phyloP scores from a whole-genome alignment of 2,113 vertebrate genomes.

The Elephas maximus region DNA sequence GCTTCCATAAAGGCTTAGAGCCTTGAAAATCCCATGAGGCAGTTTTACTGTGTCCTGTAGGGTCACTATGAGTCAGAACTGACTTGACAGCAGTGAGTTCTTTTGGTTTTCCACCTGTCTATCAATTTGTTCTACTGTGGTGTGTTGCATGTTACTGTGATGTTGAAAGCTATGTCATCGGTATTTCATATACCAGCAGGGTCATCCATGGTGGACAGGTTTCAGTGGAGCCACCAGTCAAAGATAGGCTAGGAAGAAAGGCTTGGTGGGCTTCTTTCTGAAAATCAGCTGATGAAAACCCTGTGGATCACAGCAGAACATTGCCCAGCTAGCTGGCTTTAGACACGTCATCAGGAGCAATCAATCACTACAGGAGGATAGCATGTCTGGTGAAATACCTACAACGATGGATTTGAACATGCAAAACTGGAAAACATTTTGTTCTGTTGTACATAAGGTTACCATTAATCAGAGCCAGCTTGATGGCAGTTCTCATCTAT shows the following conservation, averaged over 20 bases:
- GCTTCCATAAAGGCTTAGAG: too few relatives aligned
- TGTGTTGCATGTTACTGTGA: neutral
- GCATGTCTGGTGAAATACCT: neutral
- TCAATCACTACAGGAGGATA: neutral
- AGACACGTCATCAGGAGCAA: neutral
- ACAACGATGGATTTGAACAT: neutral
- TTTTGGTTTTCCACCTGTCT: neutral
- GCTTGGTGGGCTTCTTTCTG: neutral
- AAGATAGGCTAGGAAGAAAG: neutral
- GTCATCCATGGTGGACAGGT: neutral
- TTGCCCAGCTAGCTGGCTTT: neutral
- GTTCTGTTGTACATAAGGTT: neutral
- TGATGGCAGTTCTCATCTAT: neutral
- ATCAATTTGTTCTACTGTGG: too few relatives aligned
- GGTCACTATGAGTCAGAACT: too few relatives aligned
- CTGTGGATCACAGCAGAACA: neutral
- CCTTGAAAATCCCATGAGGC: too few relatives aligned
- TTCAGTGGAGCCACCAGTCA: neutral
- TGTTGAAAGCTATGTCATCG: neutral
- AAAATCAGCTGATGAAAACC: neutral
- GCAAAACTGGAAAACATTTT: neutral
- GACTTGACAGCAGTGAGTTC: too few relatives aligned
- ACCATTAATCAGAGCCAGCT: neutral
- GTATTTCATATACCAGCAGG: neutral
- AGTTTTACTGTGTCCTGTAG: too few relatives aligned